phyloP scores from a whole-genome alignment of 2,797 vertebrate species.

The Aldrovandia affinis region DNA sequence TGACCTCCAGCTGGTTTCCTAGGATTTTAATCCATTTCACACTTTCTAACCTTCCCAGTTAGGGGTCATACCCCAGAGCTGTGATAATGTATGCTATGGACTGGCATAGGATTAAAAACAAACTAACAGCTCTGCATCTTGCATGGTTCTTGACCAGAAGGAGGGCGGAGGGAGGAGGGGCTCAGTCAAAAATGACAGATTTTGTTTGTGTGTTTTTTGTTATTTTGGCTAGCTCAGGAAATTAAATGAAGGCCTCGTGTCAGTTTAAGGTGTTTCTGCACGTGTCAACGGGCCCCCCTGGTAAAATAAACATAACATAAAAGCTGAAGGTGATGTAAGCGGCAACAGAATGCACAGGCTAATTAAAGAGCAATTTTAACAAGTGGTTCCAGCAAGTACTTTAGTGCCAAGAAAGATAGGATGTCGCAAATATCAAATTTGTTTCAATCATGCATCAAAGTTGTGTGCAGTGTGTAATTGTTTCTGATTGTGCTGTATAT shows the following conservation, averaged over 20 bases:
- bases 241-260: not conserved
- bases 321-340: conserved; percentile 32
- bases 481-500: not conserved
- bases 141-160: not conserved
- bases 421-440: not conserved
- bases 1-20: conserved; percentile 20
- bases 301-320: conserved; percentile 54
- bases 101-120: conserved; percentile 11
- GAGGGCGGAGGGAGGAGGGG: not conserved
- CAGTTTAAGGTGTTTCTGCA: not conserved
- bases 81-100: not conserved
- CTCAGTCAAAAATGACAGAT: too few species aligned
- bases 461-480: not conserved
- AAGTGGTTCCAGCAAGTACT: conserved; percentile 15
- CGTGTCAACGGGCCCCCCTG: conserved; percentile 43
- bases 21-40: not conserved
- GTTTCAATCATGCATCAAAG: not conserved
- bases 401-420: conserved; percentile 3
- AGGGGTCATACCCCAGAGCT: not conserved
- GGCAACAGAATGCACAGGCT: conserved; percentile 19
- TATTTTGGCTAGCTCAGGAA: not conserved
- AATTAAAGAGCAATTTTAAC: conserved; percentile 20
- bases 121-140: not conserved
- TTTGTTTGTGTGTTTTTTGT: not conserved
- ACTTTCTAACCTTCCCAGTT: conserved; percentile 6